A percentile compares a stretch with the other conserved stretches of the same genome.
Conservation (phyloP, 2,113 vertebrate species). For the Upupa epops region DNA sequence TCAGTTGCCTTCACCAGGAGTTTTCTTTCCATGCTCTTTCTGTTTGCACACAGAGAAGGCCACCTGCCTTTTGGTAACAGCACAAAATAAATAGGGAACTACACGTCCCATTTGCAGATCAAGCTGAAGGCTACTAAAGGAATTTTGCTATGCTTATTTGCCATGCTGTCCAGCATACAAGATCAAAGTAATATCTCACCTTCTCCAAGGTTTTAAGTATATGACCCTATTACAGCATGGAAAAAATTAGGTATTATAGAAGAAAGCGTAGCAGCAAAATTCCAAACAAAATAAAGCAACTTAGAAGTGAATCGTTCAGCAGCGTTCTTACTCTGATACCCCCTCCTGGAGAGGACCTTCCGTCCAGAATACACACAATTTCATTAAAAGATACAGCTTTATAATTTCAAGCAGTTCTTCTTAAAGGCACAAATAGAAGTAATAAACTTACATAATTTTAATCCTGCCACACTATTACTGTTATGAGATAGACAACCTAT, state of each 20-base stretch:
- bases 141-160: neutral
- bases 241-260: neutral
- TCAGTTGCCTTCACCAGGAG: neutral
- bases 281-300: constrained; percentile 19
- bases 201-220: constrained; percentile 13
- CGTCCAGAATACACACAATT: neutral
- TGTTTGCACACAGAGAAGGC: neutral
- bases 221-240: constrained; percentile 10
- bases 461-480: neutral
- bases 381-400: neutral
- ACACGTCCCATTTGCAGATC: neutral
- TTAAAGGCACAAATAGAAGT: neutral
- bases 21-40: neutral
- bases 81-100: neutral
- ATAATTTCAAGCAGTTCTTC: neutral
- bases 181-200: constrained; percentile 11
- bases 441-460: neutral
- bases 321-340: neutral
- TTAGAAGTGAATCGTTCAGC: constrained; percentile 40
- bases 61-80: neutral
- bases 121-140: neutral
- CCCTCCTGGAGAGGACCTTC: neutral
- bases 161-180: neutral
- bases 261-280: neutral
- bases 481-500: neutral